Percentiles rank a stretch among this genome's conserved stretches.
phyloP scores from a whole-genome alignment of 2,113 vertebrate genomes.

The Ophthalmolycus amberensis region DNA sequence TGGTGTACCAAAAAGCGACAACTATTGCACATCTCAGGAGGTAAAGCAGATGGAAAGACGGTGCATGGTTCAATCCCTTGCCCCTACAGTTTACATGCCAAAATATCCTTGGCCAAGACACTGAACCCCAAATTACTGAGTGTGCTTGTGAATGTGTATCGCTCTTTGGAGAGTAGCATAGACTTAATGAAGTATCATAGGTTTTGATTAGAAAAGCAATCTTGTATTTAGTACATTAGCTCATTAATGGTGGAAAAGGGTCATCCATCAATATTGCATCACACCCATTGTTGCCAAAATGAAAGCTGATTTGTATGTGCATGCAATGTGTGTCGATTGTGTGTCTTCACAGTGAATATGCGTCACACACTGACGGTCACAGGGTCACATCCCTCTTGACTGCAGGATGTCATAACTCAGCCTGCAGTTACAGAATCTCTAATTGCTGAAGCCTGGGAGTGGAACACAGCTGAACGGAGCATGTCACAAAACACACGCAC shows the following conservation, averaged over 20 bases:
- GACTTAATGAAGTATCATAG: background rate
- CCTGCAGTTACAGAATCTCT: constrained; percentile 17
- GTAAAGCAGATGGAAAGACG: background rate
- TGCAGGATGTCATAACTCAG: constrained; percentile 22
- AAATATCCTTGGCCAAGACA: background rate
- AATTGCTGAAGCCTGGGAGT: constrained; percentile 36
- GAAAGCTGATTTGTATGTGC: background rate
- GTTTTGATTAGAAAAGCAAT: constrained; percentile 4
- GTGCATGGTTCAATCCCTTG: background rate
- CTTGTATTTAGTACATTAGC: background rate
- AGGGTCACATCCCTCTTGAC: constrained; percentile 25
- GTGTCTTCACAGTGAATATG: constrained; percentile 3
- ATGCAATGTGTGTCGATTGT: background rate
- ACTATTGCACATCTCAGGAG: background rate
- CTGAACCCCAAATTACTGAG: background rate
- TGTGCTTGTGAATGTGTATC: background rate
- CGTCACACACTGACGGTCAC: background rate
- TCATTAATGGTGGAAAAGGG: constrained; percentile 1
- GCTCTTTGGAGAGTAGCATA: background rate
- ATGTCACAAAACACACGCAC: constrained; percentile 15
- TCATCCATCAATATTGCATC: background rate
- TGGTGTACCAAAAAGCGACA: background rate
- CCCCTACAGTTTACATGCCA: background rate
- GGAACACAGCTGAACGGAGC: background rate
- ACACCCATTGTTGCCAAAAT: background rate